phyloP scores from a whole-genome alignment of 2,888 invertebrate species.

The Mesodorylaimus sp. region DNA sequence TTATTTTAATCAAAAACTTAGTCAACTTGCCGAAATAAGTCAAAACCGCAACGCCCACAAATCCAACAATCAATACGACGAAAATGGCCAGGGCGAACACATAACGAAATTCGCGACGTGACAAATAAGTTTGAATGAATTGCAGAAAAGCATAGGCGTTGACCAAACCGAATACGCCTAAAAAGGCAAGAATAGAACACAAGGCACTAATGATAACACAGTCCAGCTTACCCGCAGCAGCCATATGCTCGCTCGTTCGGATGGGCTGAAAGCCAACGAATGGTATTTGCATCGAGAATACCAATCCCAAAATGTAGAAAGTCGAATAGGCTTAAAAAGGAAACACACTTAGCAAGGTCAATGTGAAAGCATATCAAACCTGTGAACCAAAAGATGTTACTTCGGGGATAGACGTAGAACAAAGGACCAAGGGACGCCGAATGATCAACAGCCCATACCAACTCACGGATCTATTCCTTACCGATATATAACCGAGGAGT shows the following conservation, averaged over 20 bases:
- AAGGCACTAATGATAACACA: neutral
- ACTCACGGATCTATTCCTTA: too few relatives aligned
- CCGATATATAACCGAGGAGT: conserved; percentile 64
- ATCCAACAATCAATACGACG: conserved; percentile 56
- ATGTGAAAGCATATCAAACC: too few relatives aligned
- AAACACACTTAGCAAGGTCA: conserved; percentile 3
- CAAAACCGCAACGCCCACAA: conserved; percentile 62
- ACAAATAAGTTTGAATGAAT: conserved; percentile 65
- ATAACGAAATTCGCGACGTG: conserved; percentile 71
- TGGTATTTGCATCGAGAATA: conserved; percentile 79
- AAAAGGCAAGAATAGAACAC: conserved; percentile 15
- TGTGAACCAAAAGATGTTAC: too few relatives aligned
- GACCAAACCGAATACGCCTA: conserved; percentile 80
- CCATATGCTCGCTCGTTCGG: conserved; percentile 97
- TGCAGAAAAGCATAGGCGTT: conserved; percentile 69
- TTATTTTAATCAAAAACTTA: conserved; percentile 1
- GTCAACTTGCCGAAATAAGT: conserved; percentile 55
- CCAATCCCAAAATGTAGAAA: conserved; percentile 82
- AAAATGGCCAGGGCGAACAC: conserved; percentile 54
- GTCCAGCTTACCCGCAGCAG: conserved; percentile 54
- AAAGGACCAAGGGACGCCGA: too few relatives aligned
- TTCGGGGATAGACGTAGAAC: too few relatives aligned
- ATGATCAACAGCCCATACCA: too few relatives aligned
- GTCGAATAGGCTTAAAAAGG: conserved; percentile 62
- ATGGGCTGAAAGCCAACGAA: conserved; percentile 87